Evolutionary conservation across 92 coral and sea anemone genomes (phyloP).

Genomic region (Metridium senile): DNA sequence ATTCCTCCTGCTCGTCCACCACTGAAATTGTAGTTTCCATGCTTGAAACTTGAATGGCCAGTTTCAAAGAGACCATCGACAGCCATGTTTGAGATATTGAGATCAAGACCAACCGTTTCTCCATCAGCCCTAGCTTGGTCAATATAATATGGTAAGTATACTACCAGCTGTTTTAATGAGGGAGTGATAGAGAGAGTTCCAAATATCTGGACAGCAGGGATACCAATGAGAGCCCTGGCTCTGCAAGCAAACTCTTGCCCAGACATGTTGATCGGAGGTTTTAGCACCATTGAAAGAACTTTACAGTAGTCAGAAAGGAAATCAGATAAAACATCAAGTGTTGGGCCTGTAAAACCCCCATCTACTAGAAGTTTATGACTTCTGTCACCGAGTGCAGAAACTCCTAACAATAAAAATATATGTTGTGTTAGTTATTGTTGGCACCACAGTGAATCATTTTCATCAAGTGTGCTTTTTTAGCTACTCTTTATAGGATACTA

Average conservation of each 20-base stretch:
- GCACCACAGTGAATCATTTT: too few relatives aligned
- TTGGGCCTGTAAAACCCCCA: neutral
- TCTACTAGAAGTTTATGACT: neutral
- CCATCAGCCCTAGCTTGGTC: neutral
- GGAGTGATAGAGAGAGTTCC: slow-evolving; percentile 41
- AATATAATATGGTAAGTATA: slow-evolving; percentile 27
- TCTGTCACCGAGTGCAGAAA: neutral
- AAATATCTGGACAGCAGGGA: slow-evolving; percentile 46
- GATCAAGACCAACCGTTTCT: neutral
- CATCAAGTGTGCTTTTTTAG: too few relatives aligned
- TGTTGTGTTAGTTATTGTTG: too few relatives aligned
- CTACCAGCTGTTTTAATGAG: slow-evolving; percentile 38
- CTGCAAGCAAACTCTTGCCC: slow-evolving; percentile 33
- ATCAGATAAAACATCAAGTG: too few relatives aligned
- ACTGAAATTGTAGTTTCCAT: slow-evolving; percentile 37
- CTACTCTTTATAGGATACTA: too few relatives aligned
- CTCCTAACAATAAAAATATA: too few relatives aligned
- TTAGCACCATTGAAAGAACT: neutral
- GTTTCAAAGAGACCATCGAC: neutral
- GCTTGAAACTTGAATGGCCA: slow-evolving; percentile 28
- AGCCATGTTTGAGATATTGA: neutral
- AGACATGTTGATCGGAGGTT: neutral
- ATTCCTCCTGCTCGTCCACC: slow-evolving; percentile 45
- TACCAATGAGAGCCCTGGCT: slow-evolving; percentile 47
- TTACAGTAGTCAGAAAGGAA: neutral